Evolutionary conservation across 2,113 vertebrate species (phyloP).

Genomic region (Melanerpes formicivorus): DNA sequence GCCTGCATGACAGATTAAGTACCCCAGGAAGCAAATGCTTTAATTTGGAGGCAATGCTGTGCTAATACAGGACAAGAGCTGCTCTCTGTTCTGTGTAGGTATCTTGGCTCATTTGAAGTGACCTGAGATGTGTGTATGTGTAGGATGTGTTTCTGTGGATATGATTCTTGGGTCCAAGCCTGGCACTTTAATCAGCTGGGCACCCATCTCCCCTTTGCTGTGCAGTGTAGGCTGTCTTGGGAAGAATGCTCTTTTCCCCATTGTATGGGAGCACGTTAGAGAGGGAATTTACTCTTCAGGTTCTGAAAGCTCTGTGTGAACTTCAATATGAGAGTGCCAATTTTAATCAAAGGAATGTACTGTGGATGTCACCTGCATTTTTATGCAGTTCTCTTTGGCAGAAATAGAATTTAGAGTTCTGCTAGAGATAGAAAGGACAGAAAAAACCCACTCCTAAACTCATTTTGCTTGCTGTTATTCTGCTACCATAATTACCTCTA

Average conservation of each 20-base stretch:
- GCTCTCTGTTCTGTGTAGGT: neutral
- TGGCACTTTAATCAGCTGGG: neutral
- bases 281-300: constrained; percentile 18
- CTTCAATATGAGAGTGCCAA: neutral
- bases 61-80: neutral
- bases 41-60: neutral
- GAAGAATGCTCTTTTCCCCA: neutral
- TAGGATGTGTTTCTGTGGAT: neutral
- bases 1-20: neutral
- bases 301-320: constrained; percentile 14
- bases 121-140: neutral
- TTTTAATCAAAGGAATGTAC: constrained; percentile 59
- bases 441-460: constrained; percentile 16
- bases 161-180: neutral
- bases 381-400: constrained; percentile 45
- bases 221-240: fast-evolving
- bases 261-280: neutral
- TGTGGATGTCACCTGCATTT: constrained; percentile 55
- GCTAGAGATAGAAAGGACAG: neutral
- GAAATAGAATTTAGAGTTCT: constrained; percentile 48
- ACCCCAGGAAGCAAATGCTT: neutral
- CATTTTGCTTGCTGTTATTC: constrained; percentile 56
- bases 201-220: neutral
- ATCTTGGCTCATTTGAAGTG: neutral
- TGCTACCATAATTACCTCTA: constrained; percentile 71